Evolutionary conservation across 2,113 vertebrate genomes (phyloP).

Genomic region (Galemys pyrenaicus): DNA sequence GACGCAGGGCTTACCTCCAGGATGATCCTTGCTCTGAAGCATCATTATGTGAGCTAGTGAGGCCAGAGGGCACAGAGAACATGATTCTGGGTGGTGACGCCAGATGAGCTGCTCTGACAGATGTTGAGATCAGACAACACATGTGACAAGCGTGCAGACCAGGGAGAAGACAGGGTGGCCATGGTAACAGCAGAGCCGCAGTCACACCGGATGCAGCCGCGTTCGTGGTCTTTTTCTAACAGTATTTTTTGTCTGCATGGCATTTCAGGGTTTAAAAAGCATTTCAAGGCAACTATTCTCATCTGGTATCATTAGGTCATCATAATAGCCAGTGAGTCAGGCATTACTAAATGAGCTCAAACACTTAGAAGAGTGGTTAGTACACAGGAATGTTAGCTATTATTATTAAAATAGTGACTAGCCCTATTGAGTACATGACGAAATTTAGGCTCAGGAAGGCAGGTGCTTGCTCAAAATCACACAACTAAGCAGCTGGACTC

Average conservation of each 20-base stretch:
- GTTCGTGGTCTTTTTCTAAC: background rate
- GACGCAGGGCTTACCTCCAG: background rate
- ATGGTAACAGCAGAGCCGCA: background rate
- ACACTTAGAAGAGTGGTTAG: background rate
- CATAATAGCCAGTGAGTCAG: background rate
- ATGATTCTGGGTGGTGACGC: background rate
- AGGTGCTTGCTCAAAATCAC: background rate
- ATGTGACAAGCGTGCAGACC: background rate
- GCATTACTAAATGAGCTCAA: constrained; percentile 46
- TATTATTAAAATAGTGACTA: constrained; percentile 2
- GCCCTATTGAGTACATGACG: background rate
- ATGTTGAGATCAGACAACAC: background rate
- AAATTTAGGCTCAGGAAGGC: background rate
- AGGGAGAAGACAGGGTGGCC: background rate
- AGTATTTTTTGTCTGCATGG: background rate
- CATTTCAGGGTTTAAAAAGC: constrained; percentile 26
- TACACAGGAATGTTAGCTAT: background rate
- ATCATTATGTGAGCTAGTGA: background rate
- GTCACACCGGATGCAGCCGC: background rate
- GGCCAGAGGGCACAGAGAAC: background rate
- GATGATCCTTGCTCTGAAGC: background rate
- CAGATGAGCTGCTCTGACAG: background rate
- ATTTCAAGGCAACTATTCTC: background rate
- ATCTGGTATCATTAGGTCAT: constrained; percentile 21
- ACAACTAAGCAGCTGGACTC: background rate